Conservation (phyloP, 2,888 invertebrate genomes). For the Agriopis marginaria region DNA sequence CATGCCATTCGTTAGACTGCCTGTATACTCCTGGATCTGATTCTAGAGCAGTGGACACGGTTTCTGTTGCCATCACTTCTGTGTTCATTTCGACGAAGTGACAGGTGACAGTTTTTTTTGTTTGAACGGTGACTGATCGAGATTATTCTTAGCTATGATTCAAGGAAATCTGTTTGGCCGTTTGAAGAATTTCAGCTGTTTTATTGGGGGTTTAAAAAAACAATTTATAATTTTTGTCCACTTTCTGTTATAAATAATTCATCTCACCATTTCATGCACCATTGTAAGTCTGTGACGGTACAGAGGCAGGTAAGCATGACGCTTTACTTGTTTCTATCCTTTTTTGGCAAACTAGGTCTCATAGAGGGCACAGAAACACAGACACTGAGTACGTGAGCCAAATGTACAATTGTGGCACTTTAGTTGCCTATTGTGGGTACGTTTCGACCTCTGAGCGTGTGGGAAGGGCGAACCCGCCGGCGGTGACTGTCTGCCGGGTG, state of each 20-base stretch:
- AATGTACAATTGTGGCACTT: constrained; percentile 52
- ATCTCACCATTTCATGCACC: too few species aligned
- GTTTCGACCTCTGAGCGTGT: constrained; percentile 37
- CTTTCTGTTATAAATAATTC: neutral
- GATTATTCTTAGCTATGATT: too few species aligned
- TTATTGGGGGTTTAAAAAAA: too few species aligned
- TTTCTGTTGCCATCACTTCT: neutral
- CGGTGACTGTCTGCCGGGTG: constrained; percentile 20
- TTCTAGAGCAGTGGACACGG: neutral
- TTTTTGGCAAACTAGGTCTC: constrained; percentile 52
- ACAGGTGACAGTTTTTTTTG: neutral
- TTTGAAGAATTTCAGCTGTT: too few species aligned
- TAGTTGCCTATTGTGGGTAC: constrained; percentile 32
- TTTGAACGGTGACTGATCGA: neutral
- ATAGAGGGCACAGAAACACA: constrained; percentile 51
- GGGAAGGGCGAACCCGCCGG: constrained; percentile 37
- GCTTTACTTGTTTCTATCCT: constrained; percentile 34
- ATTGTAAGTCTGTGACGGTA: constrained; percentile 7
- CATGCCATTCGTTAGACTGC: neutral
- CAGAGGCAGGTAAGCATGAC: constrained; percentile 9
- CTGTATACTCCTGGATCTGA: neutral
- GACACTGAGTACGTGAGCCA: constrained; percentile 53
- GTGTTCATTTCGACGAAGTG: neutral
- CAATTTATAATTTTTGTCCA: neutral
- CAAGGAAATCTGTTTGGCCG: too few species aligned